Conservation (phyloP, 2,113 vertebrate genomes). For the Scartelaos histophorus region DNA sequence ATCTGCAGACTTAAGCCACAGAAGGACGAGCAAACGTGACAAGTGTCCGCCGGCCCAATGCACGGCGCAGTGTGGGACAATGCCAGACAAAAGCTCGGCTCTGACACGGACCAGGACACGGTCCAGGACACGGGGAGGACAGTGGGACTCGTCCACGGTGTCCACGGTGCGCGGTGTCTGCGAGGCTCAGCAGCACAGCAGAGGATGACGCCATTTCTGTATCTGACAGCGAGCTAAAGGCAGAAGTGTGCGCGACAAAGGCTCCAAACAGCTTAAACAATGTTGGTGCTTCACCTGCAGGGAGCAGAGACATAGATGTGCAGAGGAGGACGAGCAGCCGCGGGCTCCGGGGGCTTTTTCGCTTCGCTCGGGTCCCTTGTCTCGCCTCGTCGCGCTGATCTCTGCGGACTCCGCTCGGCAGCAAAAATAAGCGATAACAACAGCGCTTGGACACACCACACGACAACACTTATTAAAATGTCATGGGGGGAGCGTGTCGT, state of each 20-base stretch:
- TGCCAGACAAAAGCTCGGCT: conserved; percentile 24
- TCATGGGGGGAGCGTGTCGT: conserved; percentile 10
- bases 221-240: conserved; percentile 59
- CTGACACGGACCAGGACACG: not conserved
- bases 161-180: conserved; percentile 53
- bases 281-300: conserved; percentile 36
- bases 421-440: conserved; percentile 42
- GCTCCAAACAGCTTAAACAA: conserved; percentile 4
- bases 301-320: not conserved
- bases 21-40: conserved; percentile 38
- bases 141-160: conserved; percentile 10
- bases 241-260: conserved; percentile 36
- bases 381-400: conserved; percentile 26
- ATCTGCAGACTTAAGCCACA: conserved; percentile 30
- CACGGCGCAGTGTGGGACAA: not conserved
- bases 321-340: not conserved
- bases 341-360: conserved; percentile 23
- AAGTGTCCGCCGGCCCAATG: conserved; percentile 22
- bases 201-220: conserved; percentile 82
- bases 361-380: conserved; percentile 33
- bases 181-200: conserved; percentile 65
- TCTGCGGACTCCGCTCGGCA: conserved; percentile 52
- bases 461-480: conserved; percentile 15
- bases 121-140: conserved; percentile 5
- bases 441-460: conserved; percentile 15